Evolutionary conservation across 2,113 vertebrate genomes (phyloP), one percentile per base, ranked within the genome.

Genomic region (Scartelaos histophorus): DNA sequence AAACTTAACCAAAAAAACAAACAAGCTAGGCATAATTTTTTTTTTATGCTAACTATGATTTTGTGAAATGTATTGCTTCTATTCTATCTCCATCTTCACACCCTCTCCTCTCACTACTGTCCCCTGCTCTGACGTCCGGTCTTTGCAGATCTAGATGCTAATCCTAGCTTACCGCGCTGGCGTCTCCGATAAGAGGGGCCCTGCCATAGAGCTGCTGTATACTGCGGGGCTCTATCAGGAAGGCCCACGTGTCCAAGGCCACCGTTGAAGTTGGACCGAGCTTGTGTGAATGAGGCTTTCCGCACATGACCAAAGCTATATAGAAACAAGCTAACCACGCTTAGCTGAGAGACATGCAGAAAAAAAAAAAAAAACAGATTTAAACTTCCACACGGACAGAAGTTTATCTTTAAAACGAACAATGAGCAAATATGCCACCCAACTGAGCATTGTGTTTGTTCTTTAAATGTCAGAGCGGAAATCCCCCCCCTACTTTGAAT

Each of bases 391-490:
- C 84, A 87, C 77, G 88, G 89, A 82, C 88, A 73, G 74, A 91
- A 90, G 88, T 92, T 92, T 92, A 92, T 92, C 91, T 90, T 88
- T 74, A 89, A 89, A 84, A 81, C 49, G 79, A 89, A 92, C 90
- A 91, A 92, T 87, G 70, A 78, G 71, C 83, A 82, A 92, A 90
- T 91, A 83, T 87, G 88, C 91, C 92, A 93, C 91, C 89, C 90
- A 91, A 82, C 78, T 82, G 85, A 91, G 91, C 84, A 73, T 83
- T 87, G 89, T 87, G 83, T 92, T 93, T 92, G 92, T 92, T 90
- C 87, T 92, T 93, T 89, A 94, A 94, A 94, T 93, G 93, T 93
- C 93, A 94, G 82, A 61, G 78, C 82, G 84, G 88, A 93, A 94
- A 93, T 93, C 91, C 86, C 70, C 51, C 51, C 80, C 69, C 78